Base-by-base conservation (phyloP, 2,797 vertebrate genomes). In the Gobionotothen gibberifrons region DNA sequence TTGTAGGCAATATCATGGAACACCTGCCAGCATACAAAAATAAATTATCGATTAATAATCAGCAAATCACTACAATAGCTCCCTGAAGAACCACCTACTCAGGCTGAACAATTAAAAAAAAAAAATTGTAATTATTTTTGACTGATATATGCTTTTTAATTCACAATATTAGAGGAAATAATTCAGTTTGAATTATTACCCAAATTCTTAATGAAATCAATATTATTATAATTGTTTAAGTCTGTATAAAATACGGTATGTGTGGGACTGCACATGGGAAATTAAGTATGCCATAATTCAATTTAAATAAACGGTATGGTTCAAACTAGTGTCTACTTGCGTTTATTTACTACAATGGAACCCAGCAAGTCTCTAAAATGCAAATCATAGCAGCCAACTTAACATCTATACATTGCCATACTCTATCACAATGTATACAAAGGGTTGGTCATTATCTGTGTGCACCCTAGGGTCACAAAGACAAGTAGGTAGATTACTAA, bases 1-100 rank as follows among this genome's bases (percentile, higher is more conserved):
- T 99, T 99, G 81, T 99, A 99, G 76, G 97, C 98, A 44, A 99
- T 97, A 76, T 99, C 98, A 16, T 99, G 98, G 91, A 99, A 99
- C 0, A 99, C 96, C 98, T 99, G 82, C 13, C 42, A 2, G 42
- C 17, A 48, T 43, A 74, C 26, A 83, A 40, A 76, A 40, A 69
- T 3, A 74, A 61, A 15, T 22, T 12, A 5, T 6, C 13, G 2
- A 48, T 74, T 52, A 64, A 4, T 14, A 42, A 69, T 59, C 47
- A 48, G 44, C 12, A 3, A n/a, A 71, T 54, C 13, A 70, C 58
- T 16, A 1, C n/a, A 15, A 2, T 17, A 11, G 3, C 2, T 58
- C 22, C n/a, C 2, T 65, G 21, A 48, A 42, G 19, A 69, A 29
- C 32, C 1, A 26, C 16, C 19, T 6, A 29, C n/a, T 53, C 40